Conservation (phyloP, 2,888 invertebrate species). For the Arge pagana region DNA sequence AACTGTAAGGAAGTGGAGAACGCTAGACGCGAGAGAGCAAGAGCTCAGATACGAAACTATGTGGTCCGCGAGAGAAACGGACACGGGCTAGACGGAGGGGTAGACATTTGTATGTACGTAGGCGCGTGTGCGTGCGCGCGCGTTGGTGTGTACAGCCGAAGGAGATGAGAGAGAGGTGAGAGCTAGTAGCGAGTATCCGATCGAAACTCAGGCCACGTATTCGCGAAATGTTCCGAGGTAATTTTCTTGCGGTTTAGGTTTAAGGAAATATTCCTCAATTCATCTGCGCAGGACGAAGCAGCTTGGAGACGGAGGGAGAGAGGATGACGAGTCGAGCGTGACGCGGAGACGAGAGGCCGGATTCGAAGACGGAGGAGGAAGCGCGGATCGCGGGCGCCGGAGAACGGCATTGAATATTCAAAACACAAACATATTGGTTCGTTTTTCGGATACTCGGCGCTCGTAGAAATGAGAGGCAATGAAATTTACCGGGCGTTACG, state of each 20-base stretch:
- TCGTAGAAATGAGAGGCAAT: not conserved
- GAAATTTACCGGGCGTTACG: no score
- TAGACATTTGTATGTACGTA: no score
- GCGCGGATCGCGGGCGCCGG: no score
- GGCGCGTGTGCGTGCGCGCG: not conserved
- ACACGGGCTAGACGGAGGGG: no score
- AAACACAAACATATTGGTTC: constrained; percentile 5
- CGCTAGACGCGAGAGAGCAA: no score
- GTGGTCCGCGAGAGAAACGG: no score
- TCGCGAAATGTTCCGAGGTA: constrained; percentile 16
- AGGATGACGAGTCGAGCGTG: no score
- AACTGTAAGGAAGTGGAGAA: no score
- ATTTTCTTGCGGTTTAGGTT: constrained; percentile 21
- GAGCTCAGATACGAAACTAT: no score
- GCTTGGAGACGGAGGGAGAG: no score
- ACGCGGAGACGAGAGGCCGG: not conserved
- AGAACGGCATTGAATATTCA: constrained; percentile 13
- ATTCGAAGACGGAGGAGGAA: not conserved
- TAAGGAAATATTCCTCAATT: constrained; percentile 20
- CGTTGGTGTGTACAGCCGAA: constrained; percentile 1
- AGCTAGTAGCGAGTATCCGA: not conserved
- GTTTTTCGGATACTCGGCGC: not conserved
- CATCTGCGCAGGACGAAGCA: not conserved
- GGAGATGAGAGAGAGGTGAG: not conserved
- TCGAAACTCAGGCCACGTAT: constrained; percentile 18